A percentile compares a stretch with the other conserved stretches of the same genome.
Evolutionary conservation across 2,797 vertebrate genomes (phyloP).

Genomic region (Cercopithecus diana): DNA sequence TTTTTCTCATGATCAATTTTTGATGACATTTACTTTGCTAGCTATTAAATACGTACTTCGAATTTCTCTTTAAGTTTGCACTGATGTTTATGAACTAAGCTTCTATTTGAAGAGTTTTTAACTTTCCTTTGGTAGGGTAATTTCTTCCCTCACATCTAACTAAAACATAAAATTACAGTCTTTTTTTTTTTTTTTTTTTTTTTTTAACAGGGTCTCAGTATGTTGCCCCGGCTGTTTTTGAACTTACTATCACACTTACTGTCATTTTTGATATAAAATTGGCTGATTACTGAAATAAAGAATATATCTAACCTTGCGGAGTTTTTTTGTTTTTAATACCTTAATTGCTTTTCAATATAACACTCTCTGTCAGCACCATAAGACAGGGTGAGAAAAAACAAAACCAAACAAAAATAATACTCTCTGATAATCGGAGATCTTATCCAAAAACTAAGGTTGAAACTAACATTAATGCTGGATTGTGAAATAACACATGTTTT

Average conservation of each 20-base stretch:
- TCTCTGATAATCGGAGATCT: not conserved
- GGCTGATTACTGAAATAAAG: not conserved
- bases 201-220: not conserved
- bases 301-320: not conserved
- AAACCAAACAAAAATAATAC: not conserved
- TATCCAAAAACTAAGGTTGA: not conserved
- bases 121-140: not conserved
- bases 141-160: constrained; percentile 1
- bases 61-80: not conserved
- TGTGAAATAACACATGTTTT: not conserved
- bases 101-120: not conserved
- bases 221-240: not conserved
- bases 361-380: not conserved
- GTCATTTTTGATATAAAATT: not conserved
- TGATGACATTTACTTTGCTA: not conserved
- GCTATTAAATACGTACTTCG: not conserved
- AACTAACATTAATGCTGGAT: not conserved
- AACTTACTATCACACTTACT: not conserved
- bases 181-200: too few species aligned
- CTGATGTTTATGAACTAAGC: not conserved
- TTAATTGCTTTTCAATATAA: constrained; percentile 18
- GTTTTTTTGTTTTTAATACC: not conserved
- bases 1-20: constrained; percentile 21
- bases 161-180: not conserved
- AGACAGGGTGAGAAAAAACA: not conserved